Evolutionary conservation across 2,113 vertebrate species (phyloP).

Genomic region (Nerophis lumbriciformis): DNA sequence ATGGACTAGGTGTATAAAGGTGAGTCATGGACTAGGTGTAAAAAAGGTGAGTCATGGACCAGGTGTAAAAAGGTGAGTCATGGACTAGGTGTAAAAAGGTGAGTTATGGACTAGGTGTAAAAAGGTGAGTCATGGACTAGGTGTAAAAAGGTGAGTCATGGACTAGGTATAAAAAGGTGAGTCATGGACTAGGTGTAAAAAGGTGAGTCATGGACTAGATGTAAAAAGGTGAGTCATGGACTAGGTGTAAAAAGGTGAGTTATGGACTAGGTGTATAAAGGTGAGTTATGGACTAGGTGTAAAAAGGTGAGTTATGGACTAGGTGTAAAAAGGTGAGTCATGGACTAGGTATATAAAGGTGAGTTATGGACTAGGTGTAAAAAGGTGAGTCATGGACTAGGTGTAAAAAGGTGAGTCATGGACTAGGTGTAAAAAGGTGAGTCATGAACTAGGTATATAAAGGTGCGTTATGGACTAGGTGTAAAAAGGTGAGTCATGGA

Average conservation of each 20-base stretch:
- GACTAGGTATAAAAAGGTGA: constrained; percentile 14
- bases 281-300: constrained; percentile 12
- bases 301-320: constrained; percentile 22
- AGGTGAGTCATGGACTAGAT: constrained; percentile 15
- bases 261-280: constrained; percentile 5
- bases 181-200: constrained; percentile 5
- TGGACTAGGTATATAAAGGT: constrained; percentile 8
- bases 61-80: too few species aligned
- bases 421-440: constrained; percentile 17
- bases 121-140: too few species aligned
- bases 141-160: constrained; percentile 21
- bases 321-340: constrained; percentile 19
- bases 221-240: constrained; percentile 22
- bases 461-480: constrained; percentile 16
- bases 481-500: constrained; percentile 20
- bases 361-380: constrained; percentile 9
- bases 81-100: too few species aligned
- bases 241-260: constrained; percentile 16
- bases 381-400: constrained; percentile 20
- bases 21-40: too few species aligned
- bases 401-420: constrained; percentile 21
- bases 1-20: too few species aligned
- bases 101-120: too few species aligned
- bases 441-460: background rate
- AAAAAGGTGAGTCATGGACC: too few species aligned